Evolutionary conservation across 1,140 invertebrate species (phyloP), one percentile per base, ranked within the genome.

Genomic region (Drosophila navojoa): DNA sequence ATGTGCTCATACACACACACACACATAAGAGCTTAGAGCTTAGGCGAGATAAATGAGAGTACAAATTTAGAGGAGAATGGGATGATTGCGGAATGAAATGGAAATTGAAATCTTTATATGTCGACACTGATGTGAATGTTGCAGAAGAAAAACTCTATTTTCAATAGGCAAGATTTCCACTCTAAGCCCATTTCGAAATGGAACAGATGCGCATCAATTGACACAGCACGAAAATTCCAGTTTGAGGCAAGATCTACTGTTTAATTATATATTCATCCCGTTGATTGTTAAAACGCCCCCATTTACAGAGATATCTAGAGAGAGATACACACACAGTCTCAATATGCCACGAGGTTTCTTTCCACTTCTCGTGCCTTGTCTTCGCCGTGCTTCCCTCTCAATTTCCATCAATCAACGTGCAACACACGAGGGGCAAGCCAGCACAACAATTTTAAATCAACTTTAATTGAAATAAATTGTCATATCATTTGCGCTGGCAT

Each of bases 381-480:
- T 74, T 66, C 58, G 19, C 11, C 3, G 29, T 52, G 49, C 19
- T 60, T 40, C 42, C 42, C 42, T 4, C 42, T 13, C 15, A 45
- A 71, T 71, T 64, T 64, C 64, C 68, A 75, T 64, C 60, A 64
- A 75, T 75, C 72, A 75, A 60, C 71, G 19, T 45, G 62, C 27
- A 35, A 16, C 19, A 13, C 42, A 13, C 44, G 45, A 58, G 32
- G 50, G 19, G 11, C 42, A 16, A 16, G 42, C 40, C 42, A 55
- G 45, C 54, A 85, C 69, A 82, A 85, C 69, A 82, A 62, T 79
- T 87, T 73, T 87, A 87, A 87, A 87, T 87, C 82, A 87, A 82
- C 82, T 89, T 89, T 87, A 87, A 87, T 87, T 87, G 82, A 87
- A 87, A 87, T 87, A 87, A 87, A 87, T 87, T 87, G 82, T 82